Evolutionary conservation across 2,888 invertebrate genomes (phyloP).

Genomic region (Trichopria drosophilae): DNA sequence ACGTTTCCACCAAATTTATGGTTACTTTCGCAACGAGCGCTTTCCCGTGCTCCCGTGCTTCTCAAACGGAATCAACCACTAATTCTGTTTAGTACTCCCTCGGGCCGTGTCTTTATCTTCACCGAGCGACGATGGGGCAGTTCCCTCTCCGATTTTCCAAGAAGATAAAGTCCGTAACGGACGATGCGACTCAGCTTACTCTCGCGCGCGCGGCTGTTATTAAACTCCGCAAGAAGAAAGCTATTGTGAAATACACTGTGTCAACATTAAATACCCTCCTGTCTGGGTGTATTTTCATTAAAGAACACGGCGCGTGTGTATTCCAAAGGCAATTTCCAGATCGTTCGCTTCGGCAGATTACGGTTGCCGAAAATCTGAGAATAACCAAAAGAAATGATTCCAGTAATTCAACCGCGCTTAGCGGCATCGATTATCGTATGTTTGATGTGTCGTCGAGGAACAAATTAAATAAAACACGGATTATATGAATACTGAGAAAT

Average conservation of each 20-base stretch:
- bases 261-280: no score
- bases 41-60: constrained; percentile 10
- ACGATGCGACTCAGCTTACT: constrained; percentile 14
- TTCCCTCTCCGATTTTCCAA: constrained; percentile 27
- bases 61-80: constrained; percentile 36
- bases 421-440: no score
- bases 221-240: constrained; percentile 24
- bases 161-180: constrained; percentile 30
- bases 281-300: no score
- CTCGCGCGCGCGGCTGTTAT: constrained; percentile 16
- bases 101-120: constrained; percentile 33
- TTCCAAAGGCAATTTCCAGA: no score
- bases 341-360: no score
- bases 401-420: no score
- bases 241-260: constrained; percentile 11
- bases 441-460: no score
- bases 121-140: constrained; percentile 31
- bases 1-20: constrained; percentile 29
- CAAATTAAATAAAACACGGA: no score
- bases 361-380: no score
- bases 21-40: constrained; percentile 26
- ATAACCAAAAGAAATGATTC: no score
- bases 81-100: constrained; percentile 37
- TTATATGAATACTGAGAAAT: no score
- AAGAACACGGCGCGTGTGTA: neutral